Evolutionary conservation across 2,888 invertebrate genomes (phyloP), one percentile per base, ranked within the genome.

Genomic region (Pilophorus perplexus): DNA sequence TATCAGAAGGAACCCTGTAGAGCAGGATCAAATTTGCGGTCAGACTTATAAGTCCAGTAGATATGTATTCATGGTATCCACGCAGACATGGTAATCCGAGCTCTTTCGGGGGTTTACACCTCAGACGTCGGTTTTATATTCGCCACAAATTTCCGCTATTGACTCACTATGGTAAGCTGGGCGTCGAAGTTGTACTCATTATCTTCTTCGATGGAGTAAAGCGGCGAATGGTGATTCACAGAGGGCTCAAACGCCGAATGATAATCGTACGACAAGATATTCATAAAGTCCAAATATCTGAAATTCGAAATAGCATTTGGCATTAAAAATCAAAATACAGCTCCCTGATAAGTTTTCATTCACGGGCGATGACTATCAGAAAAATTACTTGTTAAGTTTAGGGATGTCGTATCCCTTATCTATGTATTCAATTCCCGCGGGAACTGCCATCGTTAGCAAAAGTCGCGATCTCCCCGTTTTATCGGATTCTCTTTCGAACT

Each of bases 351-450:
- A n/a, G n/a, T n/a, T n/a, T n/a, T n/a, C n/a, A n/a, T n/a, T n/a
- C n/a, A n/a, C n/a, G n/a, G n/a, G n/a, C n/a, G n/a, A n/a, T n/a
- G n/a, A n/a, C n/a, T n/a, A n/a, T 33, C 33, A 33, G 33, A 33
- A 33, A 33, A 33, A 18, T 44, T 42, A 90, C 85, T 86, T 87
- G 76, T 91, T 90, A 66, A 96, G 79, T 73, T 88, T 88, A 68
- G 88, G 88, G 66, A 96, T 84, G 74, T 96, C 94, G 76, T 93
- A 96, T 70, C 95, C 95, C 76, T 93, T 92, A 75, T 93, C 88
- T 72, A 95, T 89, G 75, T 93, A 93, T 76, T 94, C 92, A 72
- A 91, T 88, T 20, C 94, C 94, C 1, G 94, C 94, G 0, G 94
- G 94, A 27, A 95, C 92, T 10, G 95, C 95, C 88, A 95, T 93